Percentiles rank a stretch among this genome's conserved stretches.
These are phyloP conservation scores for Opisthograptis luteolata DNA, from an alignment of 2,888 invertebrate genomes.

Conservation along the genomic window DNA sequence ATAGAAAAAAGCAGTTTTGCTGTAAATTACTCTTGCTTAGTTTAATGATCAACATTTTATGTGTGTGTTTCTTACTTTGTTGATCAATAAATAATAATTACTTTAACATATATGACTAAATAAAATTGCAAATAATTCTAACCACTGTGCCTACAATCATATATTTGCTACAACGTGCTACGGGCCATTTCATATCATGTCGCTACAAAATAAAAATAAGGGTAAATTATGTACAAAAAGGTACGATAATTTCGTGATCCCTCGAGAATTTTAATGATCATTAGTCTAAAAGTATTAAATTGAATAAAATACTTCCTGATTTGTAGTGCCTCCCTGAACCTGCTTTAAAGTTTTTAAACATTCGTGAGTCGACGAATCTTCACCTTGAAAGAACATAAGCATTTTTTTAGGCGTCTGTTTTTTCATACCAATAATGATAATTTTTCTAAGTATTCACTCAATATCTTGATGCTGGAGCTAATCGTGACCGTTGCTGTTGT, in stretches of 20 bases:
- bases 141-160: conserved; percentile 14
- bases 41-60: background rate
- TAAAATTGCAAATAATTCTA: conserved; percentile 3
- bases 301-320: conserved; percentile 70
- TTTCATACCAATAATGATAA: conserved; percentile 72
- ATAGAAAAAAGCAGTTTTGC: conserved; percentile 6
- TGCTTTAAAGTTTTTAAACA: conserved; percentile 65
- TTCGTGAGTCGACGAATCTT: conserved; percentile 72
- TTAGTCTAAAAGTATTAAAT: conserved; percentile 56
- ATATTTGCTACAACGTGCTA: conserved; percentile 26
- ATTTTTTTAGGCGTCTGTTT: conserved; percentile 70
- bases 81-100: background rate
- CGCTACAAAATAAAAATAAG: conserved; percentile 18
- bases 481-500: conserved; percentile 72
- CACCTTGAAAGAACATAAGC: conserved; percentile 74
- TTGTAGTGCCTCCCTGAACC: conserved; percentile 73
- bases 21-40: background rate
- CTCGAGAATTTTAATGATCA: conserved; percentile 43
- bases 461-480: conserved; percentile 70
- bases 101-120: conserved; percentile 11
- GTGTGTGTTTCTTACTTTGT: background rate
- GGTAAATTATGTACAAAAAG: conserved; percentile 15
- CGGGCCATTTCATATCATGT: conserved; percentile 12
- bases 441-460: conserved; percentile 75
- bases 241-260: conserved; percentile 14